phyloP scores from a whole-genome alignment of 2,888 invertebrate genomes.

The Iphiclides podalirius region DNA sequence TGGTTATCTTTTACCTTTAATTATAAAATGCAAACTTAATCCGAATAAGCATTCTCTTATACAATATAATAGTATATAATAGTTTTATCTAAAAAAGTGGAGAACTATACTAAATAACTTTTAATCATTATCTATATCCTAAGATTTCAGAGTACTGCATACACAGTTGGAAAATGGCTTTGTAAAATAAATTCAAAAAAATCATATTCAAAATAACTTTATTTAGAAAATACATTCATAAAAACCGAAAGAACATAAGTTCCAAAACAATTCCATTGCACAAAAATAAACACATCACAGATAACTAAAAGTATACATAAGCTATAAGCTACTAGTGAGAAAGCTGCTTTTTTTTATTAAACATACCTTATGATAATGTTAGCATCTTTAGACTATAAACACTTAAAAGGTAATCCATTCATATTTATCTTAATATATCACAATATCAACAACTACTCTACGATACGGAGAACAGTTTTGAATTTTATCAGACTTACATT shows the following conservation, averaged over 20 bases:
- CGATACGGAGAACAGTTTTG: conserved; percentile 31
- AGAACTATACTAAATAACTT: too few species aligned
- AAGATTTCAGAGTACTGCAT: too few species aligned
- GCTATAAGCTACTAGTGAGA: conserved; percentile 30
- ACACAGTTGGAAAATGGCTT: too few species aligned
- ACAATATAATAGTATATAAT: too few species aligned
- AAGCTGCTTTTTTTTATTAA: conserved; percentile 34
- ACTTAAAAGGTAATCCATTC: conserved; percentile 38
- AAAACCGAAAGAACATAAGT: conserved; percentile 40
- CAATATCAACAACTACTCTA: conserved; percentile 70
- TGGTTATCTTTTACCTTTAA: too few species aligned
- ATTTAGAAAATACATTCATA: conserved; percentile 55
- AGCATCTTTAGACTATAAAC: conserved; percentile 53
- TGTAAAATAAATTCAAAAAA: too few species aligned
- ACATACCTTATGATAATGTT: conserved; percentile 37
- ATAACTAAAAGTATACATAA: conserved; percentile 59
- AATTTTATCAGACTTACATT: conserved; percentile 29
- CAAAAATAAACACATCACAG: conserved; percentile 65
- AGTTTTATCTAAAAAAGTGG: too few species aligned
- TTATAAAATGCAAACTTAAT: too few species aligned
- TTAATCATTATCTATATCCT: too few species aligned
- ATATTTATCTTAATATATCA: conserved; percentile 72
- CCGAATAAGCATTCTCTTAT: too few species aligned
- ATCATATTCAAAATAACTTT: conserved; percentile 68
- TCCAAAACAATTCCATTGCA: conserved; percentile 63